A percentile compares a stretch with the other conserved stretches of the same genome.
phyloP scores from a whole-genome alignment of 2,888 invertebrate species.

The Dysmachus trigonus region DNA sequence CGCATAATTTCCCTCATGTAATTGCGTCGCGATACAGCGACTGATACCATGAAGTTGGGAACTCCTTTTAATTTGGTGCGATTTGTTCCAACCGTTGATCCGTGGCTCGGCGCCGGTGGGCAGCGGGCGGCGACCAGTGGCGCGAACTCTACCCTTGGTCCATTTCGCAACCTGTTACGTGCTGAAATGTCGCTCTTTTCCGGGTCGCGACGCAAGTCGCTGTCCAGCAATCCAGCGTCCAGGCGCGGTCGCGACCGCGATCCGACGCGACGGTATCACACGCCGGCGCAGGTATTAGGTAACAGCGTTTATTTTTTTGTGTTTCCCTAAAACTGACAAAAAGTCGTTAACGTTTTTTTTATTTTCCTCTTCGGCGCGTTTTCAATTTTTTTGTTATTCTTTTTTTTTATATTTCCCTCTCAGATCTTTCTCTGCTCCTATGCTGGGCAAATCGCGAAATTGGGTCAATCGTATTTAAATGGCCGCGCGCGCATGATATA shows the following conservation, averaged over 20 bases:
- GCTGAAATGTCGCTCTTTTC: neutral
- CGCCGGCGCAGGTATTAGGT: neutral
- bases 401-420: neutral
- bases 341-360: neutral
- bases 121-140: neutral
- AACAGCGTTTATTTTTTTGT: neutral
- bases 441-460: conserved; percentile 27
- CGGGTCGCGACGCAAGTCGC: neutral
- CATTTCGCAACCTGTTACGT: neutral
- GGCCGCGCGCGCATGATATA: conserved; percentile 47
- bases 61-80: neutral
- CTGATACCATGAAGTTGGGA: neutral
- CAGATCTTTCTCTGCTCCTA: neutral
- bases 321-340: neutral
- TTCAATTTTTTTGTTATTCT: neutral
- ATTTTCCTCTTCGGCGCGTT: conserved; percentile 4
- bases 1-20: neutral
- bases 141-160: conserved; percentile 9
- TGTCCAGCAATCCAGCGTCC: neutral
- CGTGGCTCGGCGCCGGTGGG: too few species aligned
- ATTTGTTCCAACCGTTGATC: neutral
- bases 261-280: neutral
- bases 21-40: neutral
- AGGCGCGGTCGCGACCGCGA: neutral
- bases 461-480: conserved; percentile 49